phyloP scores from a whole-genome alignment of 2,888 invertebrate genomes.

The Archips xylosteana region DNA sequence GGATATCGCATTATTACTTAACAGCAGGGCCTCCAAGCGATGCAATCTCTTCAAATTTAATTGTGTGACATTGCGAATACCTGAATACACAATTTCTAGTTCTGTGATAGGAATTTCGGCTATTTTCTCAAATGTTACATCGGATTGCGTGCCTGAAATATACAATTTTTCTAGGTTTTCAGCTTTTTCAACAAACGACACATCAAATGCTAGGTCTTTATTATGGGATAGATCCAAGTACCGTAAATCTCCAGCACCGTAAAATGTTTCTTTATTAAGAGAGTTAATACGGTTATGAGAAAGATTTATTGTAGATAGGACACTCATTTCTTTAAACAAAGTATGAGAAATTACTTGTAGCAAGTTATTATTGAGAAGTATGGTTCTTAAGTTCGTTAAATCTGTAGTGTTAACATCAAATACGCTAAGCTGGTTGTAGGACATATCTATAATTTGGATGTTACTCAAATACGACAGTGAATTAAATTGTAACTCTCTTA shows the following conservation, averaged over 20 bases:
- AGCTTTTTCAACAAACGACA: conserved; percentile 47
- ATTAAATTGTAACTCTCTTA: conserved; percentile 62
- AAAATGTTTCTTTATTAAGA: conserved; percentile 50
- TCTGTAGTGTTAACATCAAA: conserved; percentile 65
- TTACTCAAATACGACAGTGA: conserved; percentile 58
- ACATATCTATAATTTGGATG: conserved; percentile 65
- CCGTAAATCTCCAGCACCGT: conserved; percentile 52
- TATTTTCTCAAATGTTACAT: conserved; percentile 51
- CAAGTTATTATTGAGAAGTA: conserved; percentile 64
- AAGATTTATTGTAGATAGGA: conserved; percentile 54
- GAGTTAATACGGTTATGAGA: conserved; percentile 46
- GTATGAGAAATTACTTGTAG: conserved; percentile 52
- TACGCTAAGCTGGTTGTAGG: conserved; percentile 58
- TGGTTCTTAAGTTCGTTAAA: conserved; percentile 52
- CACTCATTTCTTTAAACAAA: conserved; percentile 52
- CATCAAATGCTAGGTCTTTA: conserved; percentile 52
- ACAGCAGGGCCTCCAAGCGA: conserved; percentile 51
- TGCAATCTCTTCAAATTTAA: conserved; percentile 54
- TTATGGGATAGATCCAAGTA: conserved; percentile 68
- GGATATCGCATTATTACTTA: conserved; percentile 59
- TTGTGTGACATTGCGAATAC: conserved; percentile 53
- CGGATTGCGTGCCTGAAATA: conserved; percentile 56
- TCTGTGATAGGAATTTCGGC: conserved; percentile 47
- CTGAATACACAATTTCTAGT: conserved; percentile 56
- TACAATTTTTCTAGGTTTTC: conserved; percentile 53